These are phyloP conservation scores for Diabrotica undecimpunctata DNA, from an alignment of 1,140 invertebrate species.

Conservation along the genomic window DNA sequence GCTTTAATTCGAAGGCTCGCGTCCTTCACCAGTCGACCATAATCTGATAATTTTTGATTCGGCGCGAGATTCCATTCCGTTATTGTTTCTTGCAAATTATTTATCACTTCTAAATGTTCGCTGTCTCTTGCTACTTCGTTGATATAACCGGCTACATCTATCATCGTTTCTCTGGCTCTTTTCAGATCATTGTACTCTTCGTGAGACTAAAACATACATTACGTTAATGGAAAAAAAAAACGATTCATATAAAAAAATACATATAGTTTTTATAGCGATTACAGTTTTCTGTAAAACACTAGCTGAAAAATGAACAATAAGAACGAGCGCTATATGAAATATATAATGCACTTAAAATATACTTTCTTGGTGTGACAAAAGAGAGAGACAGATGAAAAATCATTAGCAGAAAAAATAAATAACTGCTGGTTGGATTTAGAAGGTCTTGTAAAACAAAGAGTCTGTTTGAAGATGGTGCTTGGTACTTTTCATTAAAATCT, in stretches of 20 bases:
- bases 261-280: neutral
- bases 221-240: neutral
- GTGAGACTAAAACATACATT: conserved; percentile 54
- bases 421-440: no score
- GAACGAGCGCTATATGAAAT: no score
- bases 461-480: no score
- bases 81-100: conserved; percentile 80
- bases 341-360: no score
- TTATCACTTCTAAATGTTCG: conserved; percentile 86
- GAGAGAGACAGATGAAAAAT: no score
- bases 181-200: conserved; percentile 81
- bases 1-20: conserved; percentile 90
- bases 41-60: conserved; percentile 57
- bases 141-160: conserved; percentile 94
- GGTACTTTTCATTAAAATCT: no score
- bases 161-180: conserved; percentile 92
- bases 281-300: neutral
- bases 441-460: no score
- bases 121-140: conserved; percentile 98
- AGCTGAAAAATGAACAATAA: neutral
- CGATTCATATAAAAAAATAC: neutral
- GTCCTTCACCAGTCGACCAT: conserved; percentile 86
- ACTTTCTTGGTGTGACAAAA: no score
- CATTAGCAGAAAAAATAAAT: no score
- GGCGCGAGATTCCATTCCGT: conserved; percentile 65